Evolutionary conservation across 2,888 invertebrate species (phyloP), one percentile per base, ranked within the genome.

Genomic region (Alviniconcha strummeri): DNA sequence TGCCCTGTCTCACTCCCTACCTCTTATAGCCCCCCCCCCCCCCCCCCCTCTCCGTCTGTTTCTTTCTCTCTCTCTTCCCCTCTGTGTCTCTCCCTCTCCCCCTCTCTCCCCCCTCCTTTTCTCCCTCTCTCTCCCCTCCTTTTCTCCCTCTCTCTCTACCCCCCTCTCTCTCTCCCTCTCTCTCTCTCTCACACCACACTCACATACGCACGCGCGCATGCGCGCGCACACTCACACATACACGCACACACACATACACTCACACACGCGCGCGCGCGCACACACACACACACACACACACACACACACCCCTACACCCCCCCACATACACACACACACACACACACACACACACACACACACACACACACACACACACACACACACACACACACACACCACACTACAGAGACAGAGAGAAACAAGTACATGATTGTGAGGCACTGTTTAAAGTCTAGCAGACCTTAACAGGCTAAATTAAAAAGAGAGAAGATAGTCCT

Each of bases 231-330:
- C 60, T 3, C 60, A 8, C 60, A 60, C 60, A 60, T 4, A 60
- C 60, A 60, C 60, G 4, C 60, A 60, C 60, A 60, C 60, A 60
- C 60, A 13, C 60, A 60, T 4, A 60, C 75, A 55, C 75, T 0
- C 55, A 4, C 75, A 5, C 75, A 15, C 75, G 4, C 74, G 8
- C 74, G 54, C 74, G 54, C 74, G 13, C 74, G 54, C 74, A 74
- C 74, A 54, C 74, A 74, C 74, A 74, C 74, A 54, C 74, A 74
- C 74, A 74, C 74, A 74, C 74, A 74, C 74, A 54, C 74, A 54
- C 74, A 54, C 74, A 54, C 74, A 54, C 71, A 71, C 13, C 9
- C 55, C 54, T 15, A 55, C 55, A 55, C 56, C 15, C 56, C 11
- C 56, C 57, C 19, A 78, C 78, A 71, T 1, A 55, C 55, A 76